phyloP scores from a whole-genome alignment of 2,888 invertebrate genomes.

The Geophilus truncorum region DNA sequence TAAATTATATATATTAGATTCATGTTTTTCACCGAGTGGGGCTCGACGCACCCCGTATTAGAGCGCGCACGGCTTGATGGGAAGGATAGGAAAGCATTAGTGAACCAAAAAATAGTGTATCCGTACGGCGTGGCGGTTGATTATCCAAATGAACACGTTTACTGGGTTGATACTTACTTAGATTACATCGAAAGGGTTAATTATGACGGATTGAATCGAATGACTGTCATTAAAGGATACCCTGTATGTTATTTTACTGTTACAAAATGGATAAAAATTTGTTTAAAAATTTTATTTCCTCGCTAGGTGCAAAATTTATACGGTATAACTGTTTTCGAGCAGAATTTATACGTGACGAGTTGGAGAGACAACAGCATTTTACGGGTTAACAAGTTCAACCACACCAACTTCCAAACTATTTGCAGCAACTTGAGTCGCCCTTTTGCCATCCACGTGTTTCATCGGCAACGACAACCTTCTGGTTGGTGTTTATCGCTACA shows the following conservation, averaged over 20 bases:
- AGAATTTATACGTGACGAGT: slow-evolving; percentile 65
- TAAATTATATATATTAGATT: slow-evolving; percentile 49
- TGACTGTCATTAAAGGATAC: slow-evolving; percentile 57
- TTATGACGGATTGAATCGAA: slow-evolving; percentile 65
- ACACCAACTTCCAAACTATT: slow-evolving; percentile 51
- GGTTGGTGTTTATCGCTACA: slow-evolving; percentile 51
- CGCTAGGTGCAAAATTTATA: slow-evolving; percentile 61
- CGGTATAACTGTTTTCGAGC: slow-evolving; percentile 68
- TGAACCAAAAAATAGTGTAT: slow-evolving; percentile 66
- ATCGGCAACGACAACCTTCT: slow-evolving; percentile 70
- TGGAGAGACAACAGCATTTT: slow-evolving; percentile 64
- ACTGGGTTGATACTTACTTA: slow-evolving; percentile 75
- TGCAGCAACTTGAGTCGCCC: slow-evolving; percentile 56
- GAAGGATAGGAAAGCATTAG: slow-evolving; percentile 57
- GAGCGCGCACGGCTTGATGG: slow-evolving; percentile 64
- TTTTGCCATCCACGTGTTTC: slow-evolving; percentile 65
- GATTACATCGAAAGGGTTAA: slow-evolving; percentile 72
- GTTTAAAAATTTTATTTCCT: not conserved
- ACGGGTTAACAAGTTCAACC: slow-evolving; percentile 57
- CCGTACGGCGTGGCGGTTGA: slow-evolving; percentile 69
- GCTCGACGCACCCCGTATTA: slow-evolving; percentile 58
- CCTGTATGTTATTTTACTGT: slow-evolving; percentile 48
- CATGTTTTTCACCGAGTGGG: slow-evolving; percentile 75
- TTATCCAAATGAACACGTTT: slow-evolving; percentile 63
- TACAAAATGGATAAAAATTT: not conserved